Evolutionary conservation across 2,113 vertebrate species (phyloP), one percentile per base, ranked within the genome.

Genomic region (Ovibos moschatus): DNA sequence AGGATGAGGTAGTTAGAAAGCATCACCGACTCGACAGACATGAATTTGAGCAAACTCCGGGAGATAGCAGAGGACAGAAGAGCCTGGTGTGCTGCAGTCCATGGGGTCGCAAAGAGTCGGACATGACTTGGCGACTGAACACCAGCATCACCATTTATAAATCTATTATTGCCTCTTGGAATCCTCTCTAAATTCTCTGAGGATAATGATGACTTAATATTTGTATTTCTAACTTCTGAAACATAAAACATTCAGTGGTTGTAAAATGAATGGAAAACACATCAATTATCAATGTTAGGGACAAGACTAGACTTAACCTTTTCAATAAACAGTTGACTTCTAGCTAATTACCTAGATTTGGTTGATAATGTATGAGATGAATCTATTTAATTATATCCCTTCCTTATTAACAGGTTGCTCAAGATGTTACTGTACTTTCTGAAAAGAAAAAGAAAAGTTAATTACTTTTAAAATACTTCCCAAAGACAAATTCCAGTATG

Each of bases 381-480:
- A 93, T 57, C 21, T 43, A 94, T 40, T 92, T 94, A 89, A 94
- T 89, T 30, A 55, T 78, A 87, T 10, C 40, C 15, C 40, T 91
- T 86, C 45, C 43, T 93, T 17, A 93, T 87, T 93, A 92, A 91
- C 16, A 89, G 67, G 47, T 64, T 96, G 88, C 40, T 51, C 6
- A 30, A 95, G 71, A 86, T 86, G 11, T 71, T 62, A 92, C 33
- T 87, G 23, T 79, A 87, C 45, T 87, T 92, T 83, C 43, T 92
- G n/a, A 88, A 94, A 93, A 43, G 21, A 74, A 89, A 87, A 82
- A 94, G 82, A 87, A 79, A 85, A 53, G 21, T 89, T 92, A 51
- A 51, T 33, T 94, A 64, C n/a, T n/a, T 91, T 83, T 36, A 76
- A 62, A 93, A 79, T 60, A 62, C 27, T 78, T 94, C 40, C 88